phyloP scores from a whole-genome alignment of 2,113 vertebrate species.

The Megaceryle torquata region DNA sequence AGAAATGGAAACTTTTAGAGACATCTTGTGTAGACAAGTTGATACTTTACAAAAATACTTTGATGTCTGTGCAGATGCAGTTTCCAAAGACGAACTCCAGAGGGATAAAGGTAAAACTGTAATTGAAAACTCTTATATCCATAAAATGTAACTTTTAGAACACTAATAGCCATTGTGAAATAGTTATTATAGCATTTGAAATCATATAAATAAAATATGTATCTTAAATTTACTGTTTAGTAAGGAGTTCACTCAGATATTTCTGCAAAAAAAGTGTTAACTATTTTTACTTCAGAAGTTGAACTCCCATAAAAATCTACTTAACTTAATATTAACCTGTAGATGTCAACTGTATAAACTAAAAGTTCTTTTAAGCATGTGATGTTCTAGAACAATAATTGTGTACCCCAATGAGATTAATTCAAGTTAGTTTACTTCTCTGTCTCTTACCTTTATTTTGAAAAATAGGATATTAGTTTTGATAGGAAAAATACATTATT shows the following conservation, averaged over 20 bases:
- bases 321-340: not conserved
- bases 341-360: not conserved
- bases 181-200: not conserved
- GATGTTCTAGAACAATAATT: not conserved
- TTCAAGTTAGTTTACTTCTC: not conserved
- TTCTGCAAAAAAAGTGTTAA: not conserved
- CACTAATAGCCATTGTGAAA: not conserved
- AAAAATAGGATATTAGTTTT: not conserved
- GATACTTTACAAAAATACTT: slow-evolving; percentile 85
- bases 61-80: slow-evolving; percentile 86
- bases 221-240: not conserved
- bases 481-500: not conserved
- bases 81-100: slow-evolving; percentile 93
- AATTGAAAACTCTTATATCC: not conserved
- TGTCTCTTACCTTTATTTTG: not conserved
- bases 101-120: slow-evolving; percentile 87
- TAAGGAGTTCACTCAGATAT: not conserved
- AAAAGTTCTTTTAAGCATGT: not conserved
- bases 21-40: slow-evolving; percentile 88
- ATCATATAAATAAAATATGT: fast-evolving
- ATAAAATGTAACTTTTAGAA: not conserved
- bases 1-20: slow-evolving; percentile 98
- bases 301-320: not conserved
- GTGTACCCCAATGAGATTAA: not conserved
- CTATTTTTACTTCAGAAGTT: not conserved